Evolutionary conservation across 2,888 invertebrate genomes (phyloP), one percentile per base, ranked within the genome.

Genomic region (Trichacis sp.): DNA sequence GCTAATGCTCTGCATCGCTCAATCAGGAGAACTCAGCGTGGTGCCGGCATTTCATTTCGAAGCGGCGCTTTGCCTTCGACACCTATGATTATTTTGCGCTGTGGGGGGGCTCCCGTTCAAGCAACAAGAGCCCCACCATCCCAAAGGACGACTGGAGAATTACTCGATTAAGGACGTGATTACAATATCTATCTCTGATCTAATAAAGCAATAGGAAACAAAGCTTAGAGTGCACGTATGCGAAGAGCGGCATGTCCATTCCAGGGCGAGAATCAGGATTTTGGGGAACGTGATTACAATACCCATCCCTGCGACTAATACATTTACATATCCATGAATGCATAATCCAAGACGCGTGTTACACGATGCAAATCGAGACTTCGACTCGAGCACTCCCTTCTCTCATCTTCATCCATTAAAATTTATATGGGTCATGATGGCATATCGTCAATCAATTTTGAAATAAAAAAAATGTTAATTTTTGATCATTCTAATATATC

Each of bases 221-320:
- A 64, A 58, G 65, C 49, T 8, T 57, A 54, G 48, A 48, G 20
- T 54, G 61, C 46, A 18, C 42, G 45, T 40, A 59, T 61, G 59
- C 52, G 55, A 54, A 68, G 61, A 66, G 57, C 58, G 59, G 49
- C 59, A 64, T 58, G 68, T 57, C 68, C 64, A 64, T 60, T 62
- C 47, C 56, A 56, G 54, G 63, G 58, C 53, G 67, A 46, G 64
- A 66, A 68, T 68, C 47, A 59, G 57, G 73, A 70, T 77, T 77
- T 76, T 76, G 70, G 72, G 73, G 70, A 69, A 69, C 74, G 68
- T 74, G 77, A 82, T 82, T 81, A 77, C 77, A 74, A 80, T 78
- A 79, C 78, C 78, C 71, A 75, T 77, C 74, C 75, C 73, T 64
- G 60, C 69, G 67, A 66, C 68, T 72, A 74, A 73, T 72, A 62